Evolutionary conservation across 1,140 invertebrate species (phyloP).

Genomic region (Sminthurinus signatus): DNA sequence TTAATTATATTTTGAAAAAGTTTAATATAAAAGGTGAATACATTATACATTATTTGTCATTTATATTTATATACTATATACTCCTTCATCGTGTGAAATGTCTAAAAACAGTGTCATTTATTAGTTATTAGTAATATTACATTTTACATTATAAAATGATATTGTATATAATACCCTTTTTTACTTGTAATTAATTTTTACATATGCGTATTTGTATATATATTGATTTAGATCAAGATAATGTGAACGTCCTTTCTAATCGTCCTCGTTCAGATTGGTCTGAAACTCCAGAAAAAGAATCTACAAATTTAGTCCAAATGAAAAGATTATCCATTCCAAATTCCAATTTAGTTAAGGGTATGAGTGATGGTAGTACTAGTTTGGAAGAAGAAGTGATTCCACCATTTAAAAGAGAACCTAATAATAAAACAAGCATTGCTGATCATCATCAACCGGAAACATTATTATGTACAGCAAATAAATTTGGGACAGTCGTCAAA

Average conservation of each 20-base stretch:
- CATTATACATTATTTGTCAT: no score
- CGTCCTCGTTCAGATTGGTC: neutral
- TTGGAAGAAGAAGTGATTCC: constrained; percentile 21
- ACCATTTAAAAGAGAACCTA: constrained; percentile 21
- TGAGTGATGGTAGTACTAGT: neutral
- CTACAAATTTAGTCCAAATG: constrained; percentile 20
- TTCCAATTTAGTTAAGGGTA: constrained; percentile 16
- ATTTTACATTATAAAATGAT: neutral
- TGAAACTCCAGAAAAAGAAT: neutral
- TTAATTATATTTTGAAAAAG: constrained; percentile 35
- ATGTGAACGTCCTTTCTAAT: neutral
- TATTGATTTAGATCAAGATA: no score
- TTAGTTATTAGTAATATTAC: neutral
- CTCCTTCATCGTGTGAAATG: no score
- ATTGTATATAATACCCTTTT: neutral
- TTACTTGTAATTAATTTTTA: neutral
- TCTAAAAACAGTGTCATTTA: no score
- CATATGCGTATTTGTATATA: neutral
- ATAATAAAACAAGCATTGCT: neutral
- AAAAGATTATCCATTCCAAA: constrained; percentile 24
- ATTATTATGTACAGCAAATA: constrained; percentile 37
- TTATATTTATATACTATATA: no score
- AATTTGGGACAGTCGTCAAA: constrained; percentile 57
- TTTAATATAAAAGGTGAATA: constrained; percentile 30
- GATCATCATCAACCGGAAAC: neutral